Percentiles rank a stretch among this genome's conserved stretches.
phyloP scores from a whole-genome alignment of 2,888 invertebrate genomes.

The Mythimna loreyi region DNA sequence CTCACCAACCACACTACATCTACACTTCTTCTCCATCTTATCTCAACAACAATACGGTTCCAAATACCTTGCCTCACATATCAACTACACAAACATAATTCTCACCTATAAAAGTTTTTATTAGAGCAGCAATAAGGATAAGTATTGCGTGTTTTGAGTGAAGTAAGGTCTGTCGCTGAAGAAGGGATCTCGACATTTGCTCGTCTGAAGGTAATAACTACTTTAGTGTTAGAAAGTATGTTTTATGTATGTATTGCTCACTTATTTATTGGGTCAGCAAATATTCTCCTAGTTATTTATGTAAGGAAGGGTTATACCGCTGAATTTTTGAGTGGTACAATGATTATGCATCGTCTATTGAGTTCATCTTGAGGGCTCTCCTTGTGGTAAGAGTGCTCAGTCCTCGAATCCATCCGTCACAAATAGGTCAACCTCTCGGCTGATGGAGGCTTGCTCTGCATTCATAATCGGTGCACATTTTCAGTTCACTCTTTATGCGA shows the following conservation, averaged over 20 bases:
- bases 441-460: conserved; percentile 6
- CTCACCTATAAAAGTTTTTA: conserved; percentile 43
- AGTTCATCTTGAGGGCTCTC: conserved; percentile 3
- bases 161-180: conserved; percentile 12
- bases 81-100: conserved; percentile 25
- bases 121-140: conserved; percentile 38
- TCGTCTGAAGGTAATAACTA: conserved; percentile 53
- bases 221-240: conserved; percentile 44
- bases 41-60: neutral
- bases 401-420: neutral
- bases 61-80: conserved; percentile 13
- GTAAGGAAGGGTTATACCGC: conserved; percentile 2
- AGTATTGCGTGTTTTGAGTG: conserved; percentile 33
- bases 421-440: conserved; percentile 21
- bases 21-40: conserved; percentile 22
- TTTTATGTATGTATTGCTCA: conserved; percentile 50
- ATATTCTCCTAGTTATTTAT: conserved; percentile 13
- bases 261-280: conserved; percentile 33
- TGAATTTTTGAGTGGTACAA: neutral
- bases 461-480: neutral
- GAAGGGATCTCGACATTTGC: conserved; percentile 43
- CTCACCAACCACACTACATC: conserved; percentile 14
- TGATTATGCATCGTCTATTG: conserved; percentile 24
- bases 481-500: too few species aligned
- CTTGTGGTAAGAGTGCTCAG: conserved; percentile 8